Conservation (phyloP, 2,113 vertebrate genomes). For the Sprattus sprattus region DNA sequence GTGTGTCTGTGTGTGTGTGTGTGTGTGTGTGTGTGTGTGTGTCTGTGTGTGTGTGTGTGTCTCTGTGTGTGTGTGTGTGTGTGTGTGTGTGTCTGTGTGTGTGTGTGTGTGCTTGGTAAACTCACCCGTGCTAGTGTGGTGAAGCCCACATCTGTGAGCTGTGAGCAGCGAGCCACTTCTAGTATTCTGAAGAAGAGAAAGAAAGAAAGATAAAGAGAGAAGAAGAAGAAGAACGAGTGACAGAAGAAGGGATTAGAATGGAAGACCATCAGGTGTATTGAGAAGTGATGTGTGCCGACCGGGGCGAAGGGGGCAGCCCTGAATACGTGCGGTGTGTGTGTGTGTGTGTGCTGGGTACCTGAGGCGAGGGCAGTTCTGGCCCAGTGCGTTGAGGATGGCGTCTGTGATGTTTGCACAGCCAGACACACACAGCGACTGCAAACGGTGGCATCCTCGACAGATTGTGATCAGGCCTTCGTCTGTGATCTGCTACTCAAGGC, state of each 20-base stretch:
- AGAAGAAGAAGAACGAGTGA: neutral
- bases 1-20: neutral
- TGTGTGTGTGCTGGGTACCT: conserved; percentile 70
- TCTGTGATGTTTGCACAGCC: conserved; percentile 98
- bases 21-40: neutral
- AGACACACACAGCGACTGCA: conserved; percentile 95
- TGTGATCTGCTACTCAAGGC: conserved; percentile 88
- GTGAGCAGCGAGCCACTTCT: conserved; percentile 96
- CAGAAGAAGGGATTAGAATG: neutral
- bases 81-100: neutral
- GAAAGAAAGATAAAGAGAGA: conserved; percentile 41
- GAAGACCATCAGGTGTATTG: neutral
- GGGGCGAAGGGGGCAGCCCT: neutral
- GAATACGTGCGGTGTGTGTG: neutral
- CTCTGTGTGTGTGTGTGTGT: neutral
- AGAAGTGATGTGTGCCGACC: neutral
- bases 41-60: too few relatives aligned
- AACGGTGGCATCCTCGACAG: conserved; percentile 93
- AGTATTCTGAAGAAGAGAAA: conserved; percentile 80
- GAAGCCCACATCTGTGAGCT: conserved; percentile 95
- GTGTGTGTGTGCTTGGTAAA: too few relatives aligned
- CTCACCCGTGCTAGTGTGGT: conserved; percentile 94
- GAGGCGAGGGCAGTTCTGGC: conserved; percentile 94
- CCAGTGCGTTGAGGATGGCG: conserved; percentile 92
- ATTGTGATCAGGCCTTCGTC: conserved; percentile 98